Evolutionary conservation across 2,797 vertebrate genomes (phyloP).

Genomic region (Podarcis siculus): DNA sequence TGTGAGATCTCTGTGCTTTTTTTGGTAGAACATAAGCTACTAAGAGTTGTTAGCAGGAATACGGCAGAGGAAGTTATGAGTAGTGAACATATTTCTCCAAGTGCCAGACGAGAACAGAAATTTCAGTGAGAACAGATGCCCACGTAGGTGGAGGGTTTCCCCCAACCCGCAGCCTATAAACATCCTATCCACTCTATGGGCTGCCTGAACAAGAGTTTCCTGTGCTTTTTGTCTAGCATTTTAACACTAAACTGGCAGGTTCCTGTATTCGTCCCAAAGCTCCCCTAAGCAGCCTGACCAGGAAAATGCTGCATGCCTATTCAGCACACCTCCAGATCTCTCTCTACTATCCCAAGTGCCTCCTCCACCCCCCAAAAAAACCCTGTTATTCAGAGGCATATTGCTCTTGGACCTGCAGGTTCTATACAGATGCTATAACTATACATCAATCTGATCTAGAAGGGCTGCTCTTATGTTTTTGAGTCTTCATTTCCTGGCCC

Average conservation of each 20-base stretch:
- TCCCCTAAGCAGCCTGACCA: background rate
- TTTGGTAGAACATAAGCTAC: background rate
- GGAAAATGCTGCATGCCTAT: background rate
- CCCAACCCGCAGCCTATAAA: background rate
- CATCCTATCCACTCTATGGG: background rate
- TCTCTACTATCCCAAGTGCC: background rate
- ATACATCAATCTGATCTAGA: background rate
- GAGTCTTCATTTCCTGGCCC: background rate
- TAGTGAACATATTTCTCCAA: background rate
- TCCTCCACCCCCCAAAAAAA: background rate
- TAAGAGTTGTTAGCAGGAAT: background rate
- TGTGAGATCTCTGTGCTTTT: background rate
- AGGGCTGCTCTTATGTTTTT: background rate
- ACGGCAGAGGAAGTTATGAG: background rate
- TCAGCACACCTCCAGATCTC: background rate
- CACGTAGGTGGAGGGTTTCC: background rate
- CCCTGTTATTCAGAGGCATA: background rate
- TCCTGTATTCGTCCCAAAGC: background rate
- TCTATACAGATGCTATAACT: background rate
- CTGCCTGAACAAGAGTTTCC: background rate
- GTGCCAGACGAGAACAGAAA: background rate
- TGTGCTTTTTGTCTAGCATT: background rate
- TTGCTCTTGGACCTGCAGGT: too few species aligned
- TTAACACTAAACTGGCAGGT: background rate
- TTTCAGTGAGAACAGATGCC: background rate